Conservation (phyloP, 1,140 invertebrate genomes). For the Paralvinella palmiformis region DNA sequence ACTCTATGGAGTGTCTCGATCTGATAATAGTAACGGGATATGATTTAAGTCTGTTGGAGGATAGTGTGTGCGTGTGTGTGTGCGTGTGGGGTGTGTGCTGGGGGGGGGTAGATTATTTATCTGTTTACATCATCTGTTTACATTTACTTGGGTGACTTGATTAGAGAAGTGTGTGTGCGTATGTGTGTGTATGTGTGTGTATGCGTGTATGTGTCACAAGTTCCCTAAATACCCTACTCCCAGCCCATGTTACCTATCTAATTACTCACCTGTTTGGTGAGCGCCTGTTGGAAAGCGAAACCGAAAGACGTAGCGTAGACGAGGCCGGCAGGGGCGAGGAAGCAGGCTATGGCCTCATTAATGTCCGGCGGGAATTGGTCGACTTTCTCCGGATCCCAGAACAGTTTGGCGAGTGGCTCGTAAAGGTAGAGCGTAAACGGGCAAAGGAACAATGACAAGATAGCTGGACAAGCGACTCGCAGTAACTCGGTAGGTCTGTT, state of each 20-base stretch:
- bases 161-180: no score
- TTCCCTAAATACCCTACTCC: no score
- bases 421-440: conserved; percentile 30
- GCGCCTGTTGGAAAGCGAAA: conserved; percentile 32
- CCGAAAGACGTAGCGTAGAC: conserved; percentile 37
- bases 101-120: no score
- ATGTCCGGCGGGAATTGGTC: conserved; percentile 25
- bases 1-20: conserved; percentile 28
- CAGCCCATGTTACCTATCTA: no score
- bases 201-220: no score
- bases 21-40: no score
- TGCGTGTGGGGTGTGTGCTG: no score
- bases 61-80: no score
- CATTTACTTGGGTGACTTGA: no score
- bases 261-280: conserved; percentile 6
- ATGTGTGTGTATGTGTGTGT: no score
- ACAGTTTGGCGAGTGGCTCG: conserved; percentile 19
- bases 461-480: conserved; percentile 27
- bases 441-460: conserved; percentile 29
- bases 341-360: conserved; percentile 34
- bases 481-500: conserved; percentile 27
- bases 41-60: no score
- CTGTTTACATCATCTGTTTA: no score
- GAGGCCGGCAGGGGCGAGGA: conserved; percentile 32
- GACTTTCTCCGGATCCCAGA: conserved; percentile 18